Conservation (phyloP, 2,797 vertebrate species). For the Lepilemur septentrionalis region DNA sequence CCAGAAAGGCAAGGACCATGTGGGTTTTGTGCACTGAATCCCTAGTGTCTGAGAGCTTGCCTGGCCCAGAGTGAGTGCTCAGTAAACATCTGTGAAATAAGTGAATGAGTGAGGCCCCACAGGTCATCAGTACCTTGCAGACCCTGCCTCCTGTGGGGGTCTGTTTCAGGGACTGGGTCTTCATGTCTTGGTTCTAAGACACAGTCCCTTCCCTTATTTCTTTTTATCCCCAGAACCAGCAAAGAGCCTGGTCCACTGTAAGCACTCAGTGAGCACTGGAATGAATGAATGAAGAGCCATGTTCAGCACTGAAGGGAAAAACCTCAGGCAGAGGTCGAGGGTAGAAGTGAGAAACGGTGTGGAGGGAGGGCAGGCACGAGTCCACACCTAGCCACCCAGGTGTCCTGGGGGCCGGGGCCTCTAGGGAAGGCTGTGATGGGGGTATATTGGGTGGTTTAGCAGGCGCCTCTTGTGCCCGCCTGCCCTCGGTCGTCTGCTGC, state of each 20-base stretch:
- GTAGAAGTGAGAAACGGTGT: background rate
- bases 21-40: background rate
- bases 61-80: background rate
- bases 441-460: too few species aligned
- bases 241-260: background rate
- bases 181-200: background rate
- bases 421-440: accelerated
- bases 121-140: background rate
- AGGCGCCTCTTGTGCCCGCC: background rate
- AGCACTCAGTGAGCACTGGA: background rate
- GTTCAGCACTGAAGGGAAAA: background rate
- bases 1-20: background rate
- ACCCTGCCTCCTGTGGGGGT: background rate
- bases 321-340: too few species aligned
- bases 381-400: background rate
- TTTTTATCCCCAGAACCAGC: background rate
- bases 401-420: background rate
- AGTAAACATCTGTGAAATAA: background rate
- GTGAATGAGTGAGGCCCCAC: background rate
- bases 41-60: background rate
- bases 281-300: background rate
- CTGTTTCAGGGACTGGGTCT: background rate
- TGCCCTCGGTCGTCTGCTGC: background rate
- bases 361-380: background rate
- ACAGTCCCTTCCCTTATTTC: background rate